Conservation (phyloP, 2,888 invertebrate species). For the Diarsia dahlii region DNA sequence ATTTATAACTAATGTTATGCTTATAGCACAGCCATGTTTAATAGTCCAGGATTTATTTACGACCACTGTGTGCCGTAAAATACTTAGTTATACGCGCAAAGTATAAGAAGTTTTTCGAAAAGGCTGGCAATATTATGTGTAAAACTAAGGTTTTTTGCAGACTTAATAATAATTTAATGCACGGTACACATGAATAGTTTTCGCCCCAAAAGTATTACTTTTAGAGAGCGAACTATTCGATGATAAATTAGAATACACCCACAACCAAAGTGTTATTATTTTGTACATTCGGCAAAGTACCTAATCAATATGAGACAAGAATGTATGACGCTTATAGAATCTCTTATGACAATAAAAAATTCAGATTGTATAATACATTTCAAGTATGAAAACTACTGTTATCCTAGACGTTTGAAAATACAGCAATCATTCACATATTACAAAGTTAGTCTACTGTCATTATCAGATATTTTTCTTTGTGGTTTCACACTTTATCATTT, state of each 20-base stretch:
- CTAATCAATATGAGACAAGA: not conserved
- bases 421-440: not conserved
- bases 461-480: not conserved
- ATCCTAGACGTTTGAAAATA: conserved; percentile 9
- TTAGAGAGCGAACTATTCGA: not conserved
- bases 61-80: conserved; percentile 18
- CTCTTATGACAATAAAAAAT: not conserved
- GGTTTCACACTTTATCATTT: not conserved
- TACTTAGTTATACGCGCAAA: conserved; percentile 5
- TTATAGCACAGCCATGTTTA: conserved; percentile 76
- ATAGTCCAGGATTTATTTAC: conserved; percentile 11
- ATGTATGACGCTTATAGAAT: not conserved
- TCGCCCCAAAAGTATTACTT: not conserved
- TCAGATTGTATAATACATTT: conserved; percentile 17
- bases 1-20: conserved; percentile 74
- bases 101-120: not conserved
- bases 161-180: not conserved
- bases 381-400: conserved; percentile 35
- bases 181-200: not conserved
- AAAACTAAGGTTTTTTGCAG: not conserved
- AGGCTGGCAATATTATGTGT: not conserved
- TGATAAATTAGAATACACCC: not conserved
- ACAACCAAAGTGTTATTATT: not conserved
- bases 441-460: not conserved
- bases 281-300: not conserved